Conservation (phyloP, 2,113 vertebrate genomes). For the Panthera leo region DNA sequence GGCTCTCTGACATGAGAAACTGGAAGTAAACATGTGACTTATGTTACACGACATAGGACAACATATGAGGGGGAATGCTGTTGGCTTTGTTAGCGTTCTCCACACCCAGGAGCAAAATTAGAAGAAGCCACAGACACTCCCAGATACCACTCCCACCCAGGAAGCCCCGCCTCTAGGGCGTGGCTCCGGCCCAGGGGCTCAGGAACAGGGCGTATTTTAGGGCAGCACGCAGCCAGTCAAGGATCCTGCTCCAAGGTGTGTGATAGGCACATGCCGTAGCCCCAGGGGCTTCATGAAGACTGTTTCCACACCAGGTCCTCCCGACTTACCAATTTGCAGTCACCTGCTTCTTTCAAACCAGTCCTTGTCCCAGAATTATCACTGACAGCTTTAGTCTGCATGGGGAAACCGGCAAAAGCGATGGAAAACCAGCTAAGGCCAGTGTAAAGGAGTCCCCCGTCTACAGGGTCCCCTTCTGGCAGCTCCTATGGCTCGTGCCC, state of each 20-base stretch:
- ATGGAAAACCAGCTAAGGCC: neutral
- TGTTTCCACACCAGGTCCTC: neutral
- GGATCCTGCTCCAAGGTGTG: neutral
- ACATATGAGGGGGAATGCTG: neutral
- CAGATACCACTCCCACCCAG: neutral
- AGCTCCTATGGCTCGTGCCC: neutral
- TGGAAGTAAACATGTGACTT: neutral
- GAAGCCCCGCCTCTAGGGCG: neutral
- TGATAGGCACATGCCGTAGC: no score
- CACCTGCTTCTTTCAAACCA: neutral
- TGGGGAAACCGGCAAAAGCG: neutral
- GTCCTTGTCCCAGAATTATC: neutral
- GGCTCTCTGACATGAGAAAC: neutral
- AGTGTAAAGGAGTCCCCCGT: rapidly evolving
- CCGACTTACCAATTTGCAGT: neutral
- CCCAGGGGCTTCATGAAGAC: neutral
- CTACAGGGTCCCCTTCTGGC: no score
- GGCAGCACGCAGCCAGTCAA: neutral
- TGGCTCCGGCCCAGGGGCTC: neutral
- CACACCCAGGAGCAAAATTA: neutral
- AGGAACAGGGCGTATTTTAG: neutral
- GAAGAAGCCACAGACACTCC: neutral
- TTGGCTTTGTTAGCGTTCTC: neutral
- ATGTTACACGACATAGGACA: neutral
- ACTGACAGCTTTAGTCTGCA: neutral